Conservation (phyloP, 1,140 invertebrate genomes). For the Tetramorium parvispinum region DNA sequence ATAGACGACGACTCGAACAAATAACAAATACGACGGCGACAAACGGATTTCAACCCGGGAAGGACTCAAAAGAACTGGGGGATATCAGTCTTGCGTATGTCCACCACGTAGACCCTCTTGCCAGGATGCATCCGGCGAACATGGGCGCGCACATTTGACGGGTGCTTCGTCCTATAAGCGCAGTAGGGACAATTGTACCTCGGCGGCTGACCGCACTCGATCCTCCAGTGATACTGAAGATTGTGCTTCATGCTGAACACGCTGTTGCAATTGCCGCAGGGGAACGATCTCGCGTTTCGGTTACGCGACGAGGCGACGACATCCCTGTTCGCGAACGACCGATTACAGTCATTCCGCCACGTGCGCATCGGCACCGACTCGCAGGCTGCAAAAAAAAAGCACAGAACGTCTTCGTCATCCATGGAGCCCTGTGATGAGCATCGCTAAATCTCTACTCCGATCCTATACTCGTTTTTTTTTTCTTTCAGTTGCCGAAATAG, state of each 20-base stretch:
- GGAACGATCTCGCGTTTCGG: conserved; percentile 7
- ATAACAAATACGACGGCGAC: not conserved
- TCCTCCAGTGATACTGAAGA: conserved; percentile 87
- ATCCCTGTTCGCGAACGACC: not conserved
- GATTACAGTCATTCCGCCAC: not conserved
- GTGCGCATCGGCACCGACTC: not conserved
- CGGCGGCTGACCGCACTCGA: conserved; percentile 89
- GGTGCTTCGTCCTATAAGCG: conserved; percentile 75
- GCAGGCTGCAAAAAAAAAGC: conserved; percentile 60
- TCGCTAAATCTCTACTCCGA: conserved; percentile 18
- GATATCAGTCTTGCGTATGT: conserved; percentile 65
- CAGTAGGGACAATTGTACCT: conserved; percentile 87
- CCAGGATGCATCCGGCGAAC: conserved; percentile 89
- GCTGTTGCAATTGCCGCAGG: conserved; percentile 63
- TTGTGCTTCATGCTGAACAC: conserved; percentile 69
- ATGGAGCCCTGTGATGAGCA: not conserved
- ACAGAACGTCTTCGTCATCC: conserved; percentile 18
- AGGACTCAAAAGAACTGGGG: not conserved
- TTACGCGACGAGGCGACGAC: not conserved
- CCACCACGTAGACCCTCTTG: conserved; percentile 80
- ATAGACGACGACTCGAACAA: not conserved
- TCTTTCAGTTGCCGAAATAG: not conserved
- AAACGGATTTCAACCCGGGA: not conserved
- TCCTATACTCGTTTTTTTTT: not conserved
- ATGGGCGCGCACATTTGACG: conserved; percentile 71